These are phyloP conservation scores for Manacus vitellinus DNA, from an alignment of 2,113 vertebrate species.

Conservation along the genomic window DNA sequence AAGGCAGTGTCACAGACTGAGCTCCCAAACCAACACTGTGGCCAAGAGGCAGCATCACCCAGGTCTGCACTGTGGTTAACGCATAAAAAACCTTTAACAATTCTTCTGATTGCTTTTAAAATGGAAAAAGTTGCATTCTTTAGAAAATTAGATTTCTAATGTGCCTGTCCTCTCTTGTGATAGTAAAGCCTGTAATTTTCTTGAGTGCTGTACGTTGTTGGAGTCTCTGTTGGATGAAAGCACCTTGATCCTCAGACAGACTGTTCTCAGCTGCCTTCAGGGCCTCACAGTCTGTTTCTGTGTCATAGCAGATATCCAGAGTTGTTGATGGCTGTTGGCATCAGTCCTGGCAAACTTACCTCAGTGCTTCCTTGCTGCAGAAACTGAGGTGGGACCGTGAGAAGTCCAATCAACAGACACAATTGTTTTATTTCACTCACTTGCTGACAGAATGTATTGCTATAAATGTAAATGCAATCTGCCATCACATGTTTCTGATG, in stretches of 20 bases:
- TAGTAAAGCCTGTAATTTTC: background rate
- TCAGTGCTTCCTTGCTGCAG: background rate
- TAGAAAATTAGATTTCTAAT: background rate
- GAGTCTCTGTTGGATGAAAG: background rate
- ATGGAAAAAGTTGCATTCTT: background rate
- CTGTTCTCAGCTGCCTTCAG: background rate
- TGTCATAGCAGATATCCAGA: background rate
- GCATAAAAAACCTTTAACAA: background rate
- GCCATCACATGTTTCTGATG: background rate
- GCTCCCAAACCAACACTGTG: background rate
- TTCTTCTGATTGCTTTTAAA: background rate
- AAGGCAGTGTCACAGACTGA: rapidly evolving
- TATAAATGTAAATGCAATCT: rapidly evolving
- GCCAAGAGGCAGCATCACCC: background rate
- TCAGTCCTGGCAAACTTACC: background rate
- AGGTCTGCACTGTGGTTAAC: background rate
- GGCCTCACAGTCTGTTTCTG: background rate
- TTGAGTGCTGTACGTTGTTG: background rate
- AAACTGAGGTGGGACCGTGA: background rate
- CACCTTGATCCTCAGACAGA: background rate
- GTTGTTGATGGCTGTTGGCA: background rate
- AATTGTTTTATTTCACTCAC: background rate
- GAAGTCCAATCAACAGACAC: background rate
- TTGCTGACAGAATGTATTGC: background rate
- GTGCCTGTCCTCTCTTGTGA: background rate